A percentile compares a stretch with the other conserved stretches of the same genome.
Conservation (phyloP, 2,888 invertebrate genomes). For the Amphimallon solstitiale region DNA sequence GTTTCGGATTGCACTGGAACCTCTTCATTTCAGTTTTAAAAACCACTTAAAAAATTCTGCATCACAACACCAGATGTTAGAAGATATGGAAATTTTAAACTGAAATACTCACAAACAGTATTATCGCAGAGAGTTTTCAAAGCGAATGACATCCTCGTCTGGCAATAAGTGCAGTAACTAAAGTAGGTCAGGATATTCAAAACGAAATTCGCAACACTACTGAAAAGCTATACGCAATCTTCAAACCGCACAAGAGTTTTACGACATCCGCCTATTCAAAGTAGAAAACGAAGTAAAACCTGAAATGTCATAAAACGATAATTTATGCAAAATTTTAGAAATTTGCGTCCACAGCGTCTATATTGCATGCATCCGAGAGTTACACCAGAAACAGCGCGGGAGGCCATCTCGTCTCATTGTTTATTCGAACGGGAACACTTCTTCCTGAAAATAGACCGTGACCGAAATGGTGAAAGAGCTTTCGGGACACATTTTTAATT, state of each 20-base stretch:
- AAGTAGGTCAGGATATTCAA: slow-evolving; percentile 21
- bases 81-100: too few relatives aligned
- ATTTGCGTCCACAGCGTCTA: slow-evolving; percentile 28
- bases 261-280: slow-evolving; percentile 23
- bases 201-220: slow-evolving; percentile 24
- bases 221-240: slow-evolving; percentile 24
- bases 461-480: slow-evolving; percentile 17
- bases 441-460: slow-evolving; percentile 11
- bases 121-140: too few relatives aligned
- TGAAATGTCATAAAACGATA: slow-evolving; percentile 29
- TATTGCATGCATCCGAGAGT: slow-evolving; percentile 4
- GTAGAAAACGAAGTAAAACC: slow-evolving; percentile 3
- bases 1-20: too few relatives aligned
- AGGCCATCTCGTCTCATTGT: slow-evolving; percentile 19
- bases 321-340: slow-evolving; percentile 37
- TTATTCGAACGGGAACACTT: slow-evolving; percentile 24
- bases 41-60: too few relatives aligned
- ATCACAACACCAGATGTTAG: too few relatives aligned
- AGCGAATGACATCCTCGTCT: background rate
- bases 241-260: slow-evolving; percentile 25
- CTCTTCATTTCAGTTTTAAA: too few relatives aligned
- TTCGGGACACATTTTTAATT: slow-evolving; percentile 27
- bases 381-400: slow-evolving; percentile 18
- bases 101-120: too few relatives aligned
- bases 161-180: slow-evolving; percentile 11